A percentile compares a stretch with the other conserved stretches of the same genome.
phyloP scores from a whole-genome alignment of 2,113 vertebrate species.

The Tympanuchus pallidicinctus region DNA sequence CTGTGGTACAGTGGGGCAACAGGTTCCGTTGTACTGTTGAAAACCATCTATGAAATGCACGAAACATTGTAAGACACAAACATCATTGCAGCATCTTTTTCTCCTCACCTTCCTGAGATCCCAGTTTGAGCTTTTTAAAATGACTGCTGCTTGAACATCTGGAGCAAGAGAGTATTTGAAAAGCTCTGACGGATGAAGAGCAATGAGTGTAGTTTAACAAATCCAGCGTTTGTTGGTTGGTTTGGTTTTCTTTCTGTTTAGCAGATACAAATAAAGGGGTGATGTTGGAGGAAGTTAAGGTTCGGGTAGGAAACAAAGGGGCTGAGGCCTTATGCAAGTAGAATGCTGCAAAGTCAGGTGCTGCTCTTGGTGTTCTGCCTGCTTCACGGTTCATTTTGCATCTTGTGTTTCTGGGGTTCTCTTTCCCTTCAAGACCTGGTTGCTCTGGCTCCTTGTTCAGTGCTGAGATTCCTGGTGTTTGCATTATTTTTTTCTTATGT shows the following conservation, averaged over 20 bases:
- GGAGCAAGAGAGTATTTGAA: neutral
- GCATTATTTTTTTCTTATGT: neutral
- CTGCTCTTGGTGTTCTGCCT: neutral
- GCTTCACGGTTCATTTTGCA: neutral
- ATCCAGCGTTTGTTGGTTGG: neutral
- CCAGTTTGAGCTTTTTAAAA: neutral
- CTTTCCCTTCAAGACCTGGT: neutral
- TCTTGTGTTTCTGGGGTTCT: neutral
- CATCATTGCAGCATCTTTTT: neutral
- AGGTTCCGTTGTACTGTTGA: neutral
- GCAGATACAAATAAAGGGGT: neutral
- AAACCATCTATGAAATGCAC: neutral
- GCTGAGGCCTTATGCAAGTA: neutral
- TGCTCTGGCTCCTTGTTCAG: neutral
- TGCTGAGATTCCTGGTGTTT: neutral
- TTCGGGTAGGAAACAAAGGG: neutral
- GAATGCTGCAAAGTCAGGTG: neutral
- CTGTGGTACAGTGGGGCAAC: accelerated
- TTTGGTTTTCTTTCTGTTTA: neutral
- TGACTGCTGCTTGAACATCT: neutral
- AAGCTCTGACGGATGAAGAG: neutral
- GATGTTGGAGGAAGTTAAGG: neutral
- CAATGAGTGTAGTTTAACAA: neutral
- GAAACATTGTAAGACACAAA: neutral
- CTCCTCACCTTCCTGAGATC: neutral